Conservation (phyloP, 2,888 invertebrate species). For the Calliopum simillimum region DNA sequence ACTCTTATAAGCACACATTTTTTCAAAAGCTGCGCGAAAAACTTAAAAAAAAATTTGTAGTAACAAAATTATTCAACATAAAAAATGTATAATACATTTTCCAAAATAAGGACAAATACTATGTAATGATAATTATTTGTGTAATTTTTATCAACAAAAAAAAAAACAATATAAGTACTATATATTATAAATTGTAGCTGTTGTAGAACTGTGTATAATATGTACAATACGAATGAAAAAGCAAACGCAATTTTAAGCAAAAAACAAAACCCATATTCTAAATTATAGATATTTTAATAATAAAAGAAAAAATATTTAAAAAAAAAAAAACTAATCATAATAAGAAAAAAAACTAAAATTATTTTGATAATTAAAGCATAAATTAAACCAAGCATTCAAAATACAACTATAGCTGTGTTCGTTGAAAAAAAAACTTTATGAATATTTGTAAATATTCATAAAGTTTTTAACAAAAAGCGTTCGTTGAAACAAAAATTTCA, state of each 20-base stretch:
- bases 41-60: background rate
- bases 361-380: no score
- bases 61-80: background rate
- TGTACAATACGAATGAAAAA: slow-evolving; percentile 1
- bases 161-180: slow-evolving; percentile 24
- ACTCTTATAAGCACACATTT: background rate
- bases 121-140: slow-evolving; percentile 20
- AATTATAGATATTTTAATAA: slow-evolving; percentile 12
- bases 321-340: background rate
- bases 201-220: slow-evolving; percentile 25
- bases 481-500: no score
- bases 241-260: background rate
- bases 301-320: background rate
- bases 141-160: slow-evolving; percentile 33
- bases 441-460: no score
- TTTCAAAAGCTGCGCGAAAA: background rate
- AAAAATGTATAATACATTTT: slow-evolving; percentile 5
- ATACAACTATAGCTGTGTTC: no score
- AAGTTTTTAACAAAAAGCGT: no score
- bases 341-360: no score
- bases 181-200: slow-evolving; percentile 14
- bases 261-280: slow-evolving; percentile 29
- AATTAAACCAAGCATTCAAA: no score
- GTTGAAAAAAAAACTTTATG: no score
- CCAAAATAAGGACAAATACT: slow-evolving; percentile 15